Base-by-base conservation (phyloP, 2,113 vertebrate species). In the Oncorhynchus gorbuscha region DNA sequence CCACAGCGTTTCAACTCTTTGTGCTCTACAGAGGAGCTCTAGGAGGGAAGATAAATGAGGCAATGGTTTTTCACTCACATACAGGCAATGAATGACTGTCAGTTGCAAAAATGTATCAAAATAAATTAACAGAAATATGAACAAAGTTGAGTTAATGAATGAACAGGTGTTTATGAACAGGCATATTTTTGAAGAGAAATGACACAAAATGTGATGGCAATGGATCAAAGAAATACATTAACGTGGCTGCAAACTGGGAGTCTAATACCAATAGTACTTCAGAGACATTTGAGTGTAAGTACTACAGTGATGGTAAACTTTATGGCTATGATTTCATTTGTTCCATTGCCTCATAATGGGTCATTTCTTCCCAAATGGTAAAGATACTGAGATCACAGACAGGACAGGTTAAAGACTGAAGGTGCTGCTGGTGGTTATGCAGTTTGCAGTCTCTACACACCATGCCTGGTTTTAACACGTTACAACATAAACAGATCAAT, bases 1-100 rank as follows among this genome's bases (percentile, higher is more conserved):
- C 98, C 98, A 94, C 97, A 97, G 95, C 98, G 98, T 97, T 99
- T 99, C 95, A 98, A 95, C 95, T 99, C 98, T 97, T 94, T 97
- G 95, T 95, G 94, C 91, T 97, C 96, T 97, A 98, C 95, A 96
- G 94, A 94, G 95, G 94, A 94, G 96, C 95, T 99, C 98, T 99
- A 96, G 91, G 95, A 96, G 95, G 92, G 95, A 96, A 95, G 91
- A 90, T 95, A 94, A 92, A 89, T 84, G 90, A 84, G 90, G 83
- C 73, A 80, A 84, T 83, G 89, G 85, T 80, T 89, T 88, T 69
- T 86, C 61, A 69, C 55, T 64, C 45, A 59, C 78, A 91, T 76
- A 92, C 85, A 88, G 88, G 91, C 87, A 89, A 87, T 86, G 79
- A 83, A 81, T 75, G 87, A 79, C 79, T 69, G 82, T 89, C 79